Evolutionary conservation across 2,888 invertebrate species (phyloP), one percentile per base, ranked within the genome.

Genomic region (Galeopsomyia nigrocyanea): DNA sequence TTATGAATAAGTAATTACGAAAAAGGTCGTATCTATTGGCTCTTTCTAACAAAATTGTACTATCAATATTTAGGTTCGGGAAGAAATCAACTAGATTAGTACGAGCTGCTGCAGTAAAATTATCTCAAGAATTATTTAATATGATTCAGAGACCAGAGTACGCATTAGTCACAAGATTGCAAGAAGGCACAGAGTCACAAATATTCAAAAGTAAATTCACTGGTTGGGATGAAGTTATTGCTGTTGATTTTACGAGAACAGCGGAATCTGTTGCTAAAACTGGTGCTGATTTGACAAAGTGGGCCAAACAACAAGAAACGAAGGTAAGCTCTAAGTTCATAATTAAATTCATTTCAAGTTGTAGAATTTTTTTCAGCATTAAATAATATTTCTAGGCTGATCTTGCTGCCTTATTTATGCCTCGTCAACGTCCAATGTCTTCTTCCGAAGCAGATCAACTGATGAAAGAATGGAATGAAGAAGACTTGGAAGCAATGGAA

Each of bases 201-300:
- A 92, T 98, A 78, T 99, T 99, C 88, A 98, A 99, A 87, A 94
- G 95, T 0, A 98, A 99, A 87, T 99, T 99, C 88, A 88, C 91
- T 60, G 98, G 97, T 10, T 99, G 99, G 99, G 98, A 99, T 84
- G 99, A 99, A 87, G 97, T 99, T 19, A 96, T 99, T 80, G 98
- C 97, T 0, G 99, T 99, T 9, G 99, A 99, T 88, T 99, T 97
- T 87, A 99, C 99, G 0, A 91, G 99, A 77, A 99, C 99, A 0
- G 98, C 98, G 0, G 98, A 97, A 84, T 98, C 98, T 0, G 98
- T 99, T 0, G 94, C 94, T 51, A 92, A 96, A 82, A 96, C 99
- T 17, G 99, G 99, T 16, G 98, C 97, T 0, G 98, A 99, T 88
- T 89, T 99, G 75, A 95, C 93, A 13, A 93, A 94, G 86, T 96